Conservation (phyloP, 2,797 vertebrate species). For the Malacoraja senta region DNA sequence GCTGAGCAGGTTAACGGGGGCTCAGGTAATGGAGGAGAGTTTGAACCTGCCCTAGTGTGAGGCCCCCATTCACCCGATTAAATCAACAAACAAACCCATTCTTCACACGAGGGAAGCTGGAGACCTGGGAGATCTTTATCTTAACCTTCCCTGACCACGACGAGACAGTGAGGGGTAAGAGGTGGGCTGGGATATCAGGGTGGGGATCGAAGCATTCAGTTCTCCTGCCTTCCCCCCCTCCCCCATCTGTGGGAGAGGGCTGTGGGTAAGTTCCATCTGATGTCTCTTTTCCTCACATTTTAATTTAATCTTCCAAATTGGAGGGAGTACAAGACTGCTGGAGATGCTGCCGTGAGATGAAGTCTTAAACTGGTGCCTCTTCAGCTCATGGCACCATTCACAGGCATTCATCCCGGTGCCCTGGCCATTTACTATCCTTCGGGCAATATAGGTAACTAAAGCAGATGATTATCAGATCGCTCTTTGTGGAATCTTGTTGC, state of each 20-base stretch:
- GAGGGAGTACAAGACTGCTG: background rate
- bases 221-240: background rate
- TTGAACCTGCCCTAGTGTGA: conserved; percentile 23
- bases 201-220: too few relatives aligned
- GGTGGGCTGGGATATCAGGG: background rate
- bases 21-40: conserved; percentile 37
- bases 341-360: background rate
- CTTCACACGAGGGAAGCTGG: background rate
- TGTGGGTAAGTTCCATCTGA: background rate
- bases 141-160: background rate
- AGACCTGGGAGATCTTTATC: background rate
- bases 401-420: background rate
- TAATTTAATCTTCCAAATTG: background rate
- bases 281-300: background rate
- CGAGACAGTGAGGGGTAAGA: background rate
- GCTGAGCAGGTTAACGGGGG: conserved; percentile 31
- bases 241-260: background rate
- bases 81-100: conserved; percentile 34
- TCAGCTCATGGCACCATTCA: background rate
- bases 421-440: background rate
- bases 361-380: background rate
- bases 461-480: background rate
- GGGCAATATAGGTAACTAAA: background rate
- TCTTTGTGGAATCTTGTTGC: background rate
- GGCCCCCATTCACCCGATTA: background rate